These are phyloP conservation scores for Argyresthia goedartella DNA, from an alignment of 2,888 invertebrate genomes.

Conservation along the genomic window DNA sequence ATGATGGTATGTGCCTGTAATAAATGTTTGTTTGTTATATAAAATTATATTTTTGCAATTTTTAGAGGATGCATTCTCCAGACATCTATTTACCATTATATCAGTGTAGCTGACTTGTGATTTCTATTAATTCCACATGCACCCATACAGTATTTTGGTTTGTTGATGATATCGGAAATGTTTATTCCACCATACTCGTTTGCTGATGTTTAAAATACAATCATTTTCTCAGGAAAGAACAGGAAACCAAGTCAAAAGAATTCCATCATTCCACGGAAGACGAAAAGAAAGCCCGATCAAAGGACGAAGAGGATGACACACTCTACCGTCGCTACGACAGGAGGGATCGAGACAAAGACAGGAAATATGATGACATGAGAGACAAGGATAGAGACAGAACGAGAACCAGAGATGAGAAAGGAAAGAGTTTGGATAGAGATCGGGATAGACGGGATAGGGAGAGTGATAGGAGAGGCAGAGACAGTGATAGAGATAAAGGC, in stretches of 20 bases:
- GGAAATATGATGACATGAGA: slow-evolving; percentile 27
- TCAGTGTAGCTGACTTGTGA: too few relatives aligned
- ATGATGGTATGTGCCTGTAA: too few relatives aligned
- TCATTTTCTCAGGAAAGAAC: slow-evolving; percentile 41
- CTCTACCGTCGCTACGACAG: slow-evolving; percentile 40
- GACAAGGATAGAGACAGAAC: slow-evolving; percentile 20
- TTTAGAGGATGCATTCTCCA: too few relatives aligned
- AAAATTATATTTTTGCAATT: too few relatives aligned
- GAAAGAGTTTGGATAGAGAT: slow-evolving; percentile 31
- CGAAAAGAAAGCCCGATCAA: slow-evolving; percentile 47
- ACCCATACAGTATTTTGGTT: too few relatives aligned
- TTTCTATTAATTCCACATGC: too few relatives aligned
- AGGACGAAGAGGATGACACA: slow-evolving; percentile 46
- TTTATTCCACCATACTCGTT: too few relatives aligned
- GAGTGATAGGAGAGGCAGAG: slow-evolving; percentile 30
- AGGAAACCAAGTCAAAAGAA: slow-evolving; percentile 76
- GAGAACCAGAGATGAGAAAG: slow-evolving; percentile 23
- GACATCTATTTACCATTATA: too few relatives aligned
- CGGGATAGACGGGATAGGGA: slow-evolving; percentile 21
- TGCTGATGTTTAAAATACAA: neutral
- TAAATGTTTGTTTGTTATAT: too few relatives aligned
- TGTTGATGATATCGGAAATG: too few relatives aligned
- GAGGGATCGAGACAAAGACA: slow-evolving; percentile 26
- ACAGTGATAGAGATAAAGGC: slow-evolving; percentile 37
- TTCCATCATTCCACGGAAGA: slow-evolving; percentile 79